Percentiles rank a stretch among this genome's conserved stretches.
phyloP scores from a whole-genome alignment of 2,888 invertebrate species.

The Ditylenchus weischeri region DNA sequence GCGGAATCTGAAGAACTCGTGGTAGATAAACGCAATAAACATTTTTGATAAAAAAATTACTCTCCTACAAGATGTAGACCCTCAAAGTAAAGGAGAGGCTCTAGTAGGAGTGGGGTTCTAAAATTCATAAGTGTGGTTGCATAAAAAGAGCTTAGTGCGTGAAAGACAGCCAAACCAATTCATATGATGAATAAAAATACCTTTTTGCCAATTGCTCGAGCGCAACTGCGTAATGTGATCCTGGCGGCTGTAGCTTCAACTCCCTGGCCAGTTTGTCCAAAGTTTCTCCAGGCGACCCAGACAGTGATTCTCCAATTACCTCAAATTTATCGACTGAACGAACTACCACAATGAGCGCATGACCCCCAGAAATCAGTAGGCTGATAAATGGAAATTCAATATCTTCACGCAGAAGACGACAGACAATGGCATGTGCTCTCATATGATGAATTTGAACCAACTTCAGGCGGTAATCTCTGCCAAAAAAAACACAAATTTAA shows the following conservation, averaged over 20 bases:
- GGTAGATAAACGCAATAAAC: no score
- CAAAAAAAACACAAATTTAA: constrained; percentile 14
- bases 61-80: no score
- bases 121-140: no score
- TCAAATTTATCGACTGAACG: constrained; percentile 39
- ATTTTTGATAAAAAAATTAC: no score
- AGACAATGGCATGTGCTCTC: constrained; percentile 92
- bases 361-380: constrained; percentile 54
- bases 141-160: no score
- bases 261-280: constrained; percentile 48
- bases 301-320: constrained; percentile 33
- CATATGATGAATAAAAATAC: constrained; percentile 16
- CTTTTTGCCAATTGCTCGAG: constrained; percentile 35
- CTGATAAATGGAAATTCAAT: constrained; percentile 49
- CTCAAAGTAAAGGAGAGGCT: no score
- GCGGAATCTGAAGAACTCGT: not conserved
- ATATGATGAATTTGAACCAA: constrained; percentile 96
- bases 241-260: constrained; percentile 18
- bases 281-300: constrained; percentile 51
- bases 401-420: constrained; percentile 66
- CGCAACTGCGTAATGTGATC: constrained; percentile 36
- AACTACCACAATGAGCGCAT: constrained; percentile 45
- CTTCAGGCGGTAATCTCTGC: constrained; percentile 62
- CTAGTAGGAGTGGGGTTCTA: no score
- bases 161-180: no score